Percentiles rank a stretch among this genome's conserved stretches.
Evolutionary conservation across 2,888 invertebrate genomes (phyloP).

Genomic region (Ferrisia virgata): DNA sequence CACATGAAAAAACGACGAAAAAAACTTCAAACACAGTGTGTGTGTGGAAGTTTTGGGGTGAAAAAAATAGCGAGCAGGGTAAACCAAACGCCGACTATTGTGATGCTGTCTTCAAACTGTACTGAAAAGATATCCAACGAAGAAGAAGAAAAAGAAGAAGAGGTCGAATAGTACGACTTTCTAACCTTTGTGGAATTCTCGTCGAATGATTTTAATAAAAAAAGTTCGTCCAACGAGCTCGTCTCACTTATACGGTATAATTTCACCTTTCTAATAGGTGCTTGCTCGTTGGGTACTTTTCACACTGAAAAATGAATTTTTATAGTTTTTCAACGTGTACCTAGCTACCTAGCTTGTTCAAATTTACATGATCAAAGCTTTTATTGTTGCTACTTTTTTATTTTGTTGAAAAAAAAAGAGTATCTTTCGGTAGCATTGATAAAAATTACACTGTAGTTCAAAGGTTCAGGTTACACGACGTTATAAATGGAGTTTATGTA

Average conservation of each 20-base stretch:
- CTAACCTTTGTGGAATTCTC: background rate
- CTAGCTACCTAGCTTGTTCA: background rate
- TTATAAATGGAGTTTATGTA: background rate
- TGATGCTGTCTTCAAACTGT: constrained; percentile 12
- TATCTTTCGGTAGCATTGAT: background rate
- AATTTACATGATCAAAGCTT: constrained; percentile 7
- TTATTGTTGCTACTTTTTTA: background rate
- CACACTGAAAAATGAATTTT: background rate
- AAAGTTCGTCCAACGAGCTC: background rate
- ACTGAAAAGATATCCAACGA: constrained; percentile 9
- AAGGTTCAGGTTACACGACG: background rate
- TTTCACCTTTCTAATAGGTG: background rate
- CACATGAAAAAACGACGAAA: background rate
- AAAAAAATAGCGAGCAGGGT: background rate
- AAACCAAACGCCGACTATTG: background rate
- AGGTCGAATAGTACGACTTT: background rate
- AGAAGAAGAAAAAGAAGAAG: too few species aligned
- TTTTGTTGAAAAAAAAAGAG: background rate
- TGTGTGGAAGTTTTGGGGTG: background rate
- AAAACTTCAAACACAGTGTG: background rate
- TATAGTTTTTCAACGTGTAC: background rate
- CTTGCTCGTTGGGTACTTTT: background rate
- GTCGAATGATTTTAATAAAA: background rate
- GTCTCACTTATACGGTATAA: background rate
- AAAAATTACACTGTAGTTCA: background rate